A percentile compares a stretch with the other conserved stretches of the same genome.
These are phyloP conservation scores for Acrocephalus arundinaceus DNA, from an alignment of 2,113 vertebrate genomes.

Conservation along the genomic window DNA sequence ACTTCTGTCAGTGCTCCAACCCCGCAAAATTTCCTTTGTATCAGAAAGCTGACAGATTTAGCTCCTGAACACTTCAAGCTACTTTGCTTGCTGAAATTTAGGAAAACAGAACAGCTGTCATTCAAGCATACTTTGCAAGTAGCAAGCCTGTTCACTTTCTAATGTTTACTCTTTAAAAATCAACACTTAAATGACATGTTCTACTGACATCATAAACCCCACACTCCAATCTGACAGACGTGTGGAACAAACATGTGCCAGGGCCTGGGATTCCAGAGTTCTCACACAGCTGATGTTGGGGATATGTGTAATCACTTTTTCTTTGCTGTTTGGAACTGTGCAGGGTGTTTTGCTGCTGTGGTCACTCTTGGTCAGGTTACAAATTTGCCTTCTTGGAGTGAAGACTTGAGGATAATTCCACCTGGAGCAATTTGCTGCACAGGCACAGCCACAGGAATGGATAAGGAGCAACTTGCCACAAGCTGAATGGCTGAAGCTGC, in stretches of 20 bases:
- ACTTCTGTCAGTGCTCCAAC: not conserved
- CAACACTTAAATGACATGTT: constrained; percentile 7
- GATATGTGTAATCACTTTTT: not conserved
- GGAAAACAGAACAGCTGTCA: constrained; percentile 41
- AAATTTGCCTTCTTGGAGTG: not conserved
- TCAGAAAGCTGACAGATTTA: constrained; percentile 48
- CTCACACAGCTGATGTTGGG: not conserved
- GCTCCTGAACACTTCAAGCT: constrained; percentile 4
- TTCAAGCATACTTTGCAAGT: constrained; percentile 18
- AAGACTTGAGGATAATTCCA: not conserved
- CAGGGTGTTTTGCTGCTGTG: not conserved
- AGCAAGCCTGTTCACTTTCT: constrained; percentile 32
- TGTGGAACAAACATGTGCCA: not conserved
- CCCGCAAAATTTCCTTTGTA: constrained; percentile 16
- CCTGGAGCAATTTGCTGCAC: not conserved
- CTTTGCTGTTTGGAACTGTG: not conserved
- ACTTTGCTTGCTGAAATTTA: constrained; percentile 1
- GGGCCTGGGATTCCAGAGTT: not conserved
- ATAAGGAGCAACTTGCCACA: not conserved
- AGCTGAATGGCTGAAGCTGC: not conserved
- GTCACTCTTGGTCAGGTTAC: not conserved
- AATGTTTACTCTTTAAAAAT: constrained; percentile 1
- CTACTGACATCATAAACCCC: not conserved
- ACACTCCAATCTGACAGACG: not conserved
- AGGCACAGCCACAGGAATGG: not conserved